phyloP scores from a whole-genome alignment of 2,888 invertebrate species.

The Quadroppia sp. region DNA sequence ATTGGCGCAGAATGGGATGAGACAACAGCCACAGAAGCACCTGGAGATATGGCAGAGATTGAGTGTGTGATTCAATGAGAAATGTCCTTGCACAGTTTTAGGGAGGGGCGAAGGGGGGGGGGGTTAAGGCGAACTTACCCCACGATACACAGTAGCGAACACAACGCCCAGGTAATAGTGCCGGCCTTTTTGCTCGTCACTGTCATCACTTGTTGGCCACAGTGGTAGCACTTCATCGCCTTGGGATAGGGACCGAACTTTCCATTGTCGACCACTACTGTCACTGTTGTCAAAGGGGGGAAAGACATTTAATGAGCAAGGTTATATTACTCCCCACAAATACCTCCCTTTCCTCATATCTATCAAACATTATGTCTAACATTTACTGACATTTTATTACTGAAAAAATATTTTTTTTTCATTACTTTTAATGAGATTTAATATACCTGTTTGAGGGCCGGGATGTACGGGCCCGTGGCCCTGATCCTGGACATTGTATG shows the following conservation, averaged over 20 bases:
- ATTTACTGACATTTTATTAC: neutral
- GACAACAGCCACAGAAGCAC: conserved; percentile 38
- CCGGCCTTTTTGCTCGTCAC: neutral
- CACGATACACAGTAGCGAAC: conserved; percentile 32
- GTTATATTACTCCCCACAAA: neutral
- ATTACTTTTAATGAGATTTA: neutral
- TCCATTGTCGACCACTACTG: conserved; percentile 8
- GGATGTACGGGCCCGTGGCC: neutral
- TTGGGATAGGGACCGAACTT: conserved; percentile 33
- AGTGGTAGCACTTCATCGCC: conserved; percentile 36
- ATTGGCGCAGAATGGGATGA: conserved; percentile 39
- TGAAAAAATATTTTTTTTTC: neutral
- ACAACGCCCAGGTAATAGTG: conserved; percentile 33
- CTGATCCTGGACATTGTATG: conserved; percentile 26
- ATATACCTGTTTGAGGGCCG: neutral
- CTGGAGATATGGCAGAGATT: no score
- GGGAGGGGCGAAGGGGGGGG: no score
- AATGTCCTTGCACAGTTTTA: neutral
- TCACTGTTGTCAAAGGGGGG: neutral
- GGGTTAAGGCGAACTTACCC: no score
- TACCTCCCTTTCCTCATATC: neutral
- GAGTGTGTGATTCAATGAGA: no score
- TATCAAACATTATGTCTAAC: neutral
- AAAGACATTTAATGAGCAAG: neutral
- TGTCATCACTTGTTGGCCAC: conserved; percentile 37